Base-by-base conservation (phyloP, 1,140 invertebrate species). In the Zelostemma sp. region DNA sequence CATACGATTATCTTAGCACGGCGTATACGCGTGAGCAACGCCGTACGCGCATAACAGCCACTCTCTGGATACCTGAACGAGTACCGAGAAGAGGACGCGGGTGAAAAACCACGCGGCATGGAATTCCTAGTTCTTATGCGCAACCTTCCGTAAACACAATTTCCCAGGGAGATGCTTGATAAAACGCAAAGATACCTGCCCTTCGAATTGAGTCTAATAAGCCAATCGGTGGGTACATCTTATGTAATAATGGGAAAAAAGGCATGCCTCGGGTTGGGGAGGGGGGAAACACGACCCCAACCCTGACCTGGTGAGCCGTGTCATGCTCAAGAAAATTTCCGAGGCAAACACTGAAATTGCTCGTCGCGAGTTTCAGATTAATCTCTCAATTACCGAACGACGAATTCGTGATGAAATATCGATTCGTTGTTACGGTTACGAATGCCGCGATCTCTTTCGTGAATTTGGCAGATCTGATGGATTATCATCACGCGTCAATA, bases 151-250 rank as follows among this genome's bases (percentile, higher is more conserved):
- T 62, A 73, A 78, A 75, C 66, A 73, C 68, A 64, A 73, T 73
- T 78, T 74, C 63, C 64, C 43, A 72, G 68, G 68, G 74, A 76
- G 73, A 77, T 79, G 70, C 51, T 58, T 67, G 73, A 79, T 79
- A 75, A 77, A 80, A 79, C 75, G 72, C 54, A 73, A 74, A 70
- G 73, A 77, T 76, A 74, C 54, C 62, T 67, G 65, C 68, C 62
- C 63, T 75, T 58, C 60, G 74, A 71, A 77, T 74, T 68, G 70
- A 74, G 63, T 69, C 67, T 77, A 72, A 74, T 76, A 68, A 79
- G 68, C 72, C 75, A 77, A 72, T 53, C 73, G 71, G 56, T 68
- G 48, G 67, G 66, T 63, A 65, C 40, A 56, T 60, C 58, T 57
- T 57, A 65, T 41, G 56, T 67, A 67, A 68, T 73, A 65, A 73